Base-by-base conservation (phyloP, 2,888 invertebrate species). In the Brachyptera putata region DNA sequence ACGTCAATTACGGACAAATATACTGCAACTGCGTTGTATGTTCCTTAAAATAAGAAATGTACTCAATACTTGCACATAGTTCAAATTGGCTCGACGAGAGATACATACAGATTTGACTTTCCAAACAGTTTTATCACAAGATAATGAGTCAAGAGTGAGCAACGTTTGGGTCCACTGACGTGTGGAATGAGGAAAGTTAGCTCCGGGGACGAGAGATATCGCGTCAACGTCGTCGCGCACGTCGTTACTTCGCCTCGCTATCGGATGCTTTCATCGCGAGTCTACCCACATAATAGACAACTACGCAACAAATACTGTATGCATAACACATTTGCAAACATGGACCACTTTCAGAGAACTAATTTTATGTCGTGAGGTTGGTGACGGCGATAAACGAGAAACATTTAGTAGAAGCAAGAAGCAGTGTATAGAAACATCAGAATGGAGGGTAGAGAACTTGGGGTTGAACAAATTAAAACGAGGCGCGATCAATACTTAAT, bases 401-500 rank as follows among this genome's bases (percentile, higher is more conserved):
- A 22, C n/a, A 46, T n/a, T 24, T 21, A n/a, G 21, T 21, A 11
- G n/a, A 46, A 18, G 24, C 46, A 46, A 46, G 21, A 22, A 46
- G 22, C 22, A 24, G n/a, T n/a, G n/a, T n/a, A n/a, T n/a, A n/a
- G n/a, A n/a, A n/a, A n/a, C n/a, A n/a, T 21, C 24, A 22, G n/a
- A 24, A 46, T n/a, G 24, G 24, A 43, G 46, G 24, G 2, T 21
- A 13, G 46, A 21, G 22, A 46, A 46, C n/a, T n/a, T 46, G 46
- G 46, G 24, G 21, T 21, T 30, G 13, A 21, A 46, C 46, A 46
- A 46, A 46, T 46, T 46, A 46, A 46, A 11, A 46, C 46, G n/a
- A 21, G n/a, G 46, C 22, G 18, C 46, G 46, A 46, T 46, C 46
- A 24, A 46, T 46, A 46, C 46, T 11, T 24, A 46, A 46, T 46